Evolutionary conservation across 2,797 vertebrate genomes (phyloP), one percentile per base, ranked within the genome.

Genomic region (Bovichtus diacanthus): DNA sequence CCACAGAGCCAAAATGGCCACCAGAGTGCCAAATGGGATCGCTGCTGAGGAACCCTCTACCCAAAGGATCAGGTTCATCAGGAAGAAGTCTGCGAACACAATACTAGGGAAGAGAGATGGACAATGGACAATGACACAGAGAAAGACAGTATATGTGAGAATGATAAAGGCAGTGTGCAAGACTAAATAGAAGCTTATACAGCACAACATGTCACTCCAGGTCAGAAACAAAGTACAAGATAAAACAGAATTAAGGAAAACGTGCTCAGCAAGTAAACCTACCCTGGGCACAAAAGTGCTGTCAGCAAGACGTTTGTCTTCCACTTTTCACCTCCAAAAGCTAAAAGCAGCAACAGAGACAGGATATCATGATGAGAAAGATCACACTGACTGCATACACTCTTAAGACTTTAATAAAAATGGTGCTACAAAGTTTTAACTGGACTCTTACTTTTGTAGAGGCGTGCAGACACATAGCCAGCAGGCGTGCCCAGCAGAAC

Each of bases 41-140:
- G 96, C 96, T 34, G 97, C 96, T 2, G 96, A 98, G 19, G 97
- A 99, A 1, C 95, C 96, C 83, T 99, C 96, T 38, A 95, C 95
- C 97, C 96, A 97, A 25, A 99, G 95, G 90, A 98, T 98, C 81
- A 98, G 92, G 92, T 98, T 99, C 96, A 97, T 98, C 84, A 97
- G 88, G 88, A 99, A 98, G 91, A 98, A 96, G 88, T 97, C 96
- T 13, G 95, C 94, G 94, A 99, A 98, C 74, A 99, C 93, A 72
- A 98, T 96, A n/a, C 97, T 99, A 76, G 13, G 70, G 80, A 59
- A 36, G 9, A 29, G 39, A 74, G 2, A 27, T 3, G 21, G 53
- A 70, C 0, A 8, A 58, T 18, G 4, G 51, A 56, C 18, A 70
- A 49, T 21, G 19, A 74, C n/a, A 80, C 23, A 50, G 16, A 62